Evolutionary conservation across 2,113 vertebrate species (phyloP).

Genomic region (Pionites leucogaster): DNA sequence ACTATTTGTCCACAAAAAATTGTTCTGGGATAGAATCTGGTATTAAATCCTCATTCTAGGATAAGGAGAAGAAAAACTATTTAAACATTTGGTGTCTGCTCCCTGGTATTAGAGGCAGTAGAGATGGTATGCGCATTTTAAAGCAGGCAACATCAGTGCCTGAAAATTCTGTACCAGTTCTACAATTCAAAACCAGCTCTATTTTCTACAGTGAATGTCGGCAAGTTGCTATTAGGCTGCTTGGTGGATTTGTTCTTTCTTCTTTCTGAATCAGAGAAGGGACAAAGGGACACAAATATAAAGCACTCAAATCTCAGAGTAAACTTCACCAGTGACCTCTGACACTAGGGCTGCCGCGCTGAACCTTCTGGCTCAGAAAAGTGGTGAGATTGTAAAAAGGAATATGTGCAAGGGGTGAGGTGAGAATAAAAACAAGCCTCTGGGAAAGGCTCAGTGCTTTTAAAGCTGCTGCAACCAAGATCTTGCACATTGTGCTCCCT

Average conservation of each 20-base stretch:
- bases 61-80: slow-evolving; percentile 36
- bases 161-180: slow-evolving; percentile 25
- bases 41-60: slow-evolving; percentile 40
- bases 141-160: background rate
- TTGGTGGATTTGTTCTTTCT: slow-evolving; percentile 6
- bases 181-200: slow-evolving; percentile 25
- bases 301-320: background rate
- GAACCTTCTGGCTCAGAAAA: background rate
- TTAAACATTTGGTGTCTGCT: slow-evolving; percentile 1
- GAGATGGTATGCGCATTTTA: background rate
- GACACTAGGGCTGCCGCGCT: background rate
- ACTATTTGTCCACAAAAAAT: slow-evolving; percentile 33
- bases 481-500: background rate
- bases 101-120: background rate
- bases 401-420: background rate
- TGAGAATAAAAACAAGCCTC: background rate
- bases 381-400: background rate
- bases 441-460: background rate
- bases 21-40: slow-evolving; percentile 22
- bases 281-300: background rate
- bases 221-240: background rate
- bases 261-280: background rate
- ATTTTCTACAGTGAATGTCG: background rate
- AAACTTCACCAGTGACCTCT: background rate
- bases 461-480: background rate